Evolutionary conservation across 2,113 vertebrate species (phyloP).

Genomic region (Aegotheles bennettii): DNA sequence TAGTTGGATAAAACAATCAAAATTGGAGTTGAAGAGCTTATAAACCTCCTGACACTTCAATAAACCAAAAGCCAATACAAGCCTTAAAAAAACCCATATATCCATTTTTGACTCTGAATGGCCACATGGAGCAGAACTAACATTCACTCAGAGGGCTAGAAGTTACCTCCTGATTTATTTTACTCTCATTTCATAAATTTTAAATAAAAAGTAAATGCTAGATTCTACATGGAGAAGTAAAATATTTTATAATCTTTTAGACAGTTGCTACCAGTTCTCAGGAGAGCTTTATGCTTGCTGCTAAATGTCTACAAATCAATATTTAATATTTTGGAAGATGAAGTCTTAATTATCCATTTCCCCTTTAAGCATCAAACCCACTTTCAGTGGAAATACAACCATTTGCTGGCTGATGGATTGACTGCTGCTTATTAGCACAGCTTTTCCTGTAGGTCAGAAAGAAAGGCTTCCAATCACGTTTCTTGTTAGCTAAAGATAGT

Average conservation of each 20-base stretch:
- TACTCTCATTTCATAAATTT: constrained; percentile 65
- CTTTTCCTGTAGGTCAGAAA: constrained; percentile 52
- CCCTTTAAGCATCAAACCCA: constrained; percentile 60
- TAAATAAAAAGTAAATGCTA: constrained; percentile 67
- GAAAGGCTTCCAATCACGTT: not conserved
- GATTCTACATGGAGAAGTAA: constrained; percentile 69
- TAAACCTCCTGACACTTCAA: constrained; percentile 79
- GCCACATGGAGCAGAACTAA: constrained; percentile 22
- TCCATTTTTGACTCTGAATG: constrained; percentile 39
- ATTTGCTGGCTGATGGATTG: constrained; percentile 31
- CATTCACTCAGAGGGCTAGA: not conserved
- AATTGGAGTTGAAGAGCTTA: constrained; percentile 77
- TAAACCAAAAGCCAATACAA: constrained; percentile 74
- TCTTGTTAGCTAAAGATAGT: not conserved
- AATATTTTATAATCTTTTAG: constrained; percentile 72
- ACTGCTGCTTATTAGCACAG: constrained; percentile 60
- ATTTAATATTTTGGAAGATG: constrained; percentile 76
- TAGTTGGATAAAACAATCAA: constrained; percentile 80
- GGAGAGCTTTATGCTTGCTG: constrained; percentile 69
- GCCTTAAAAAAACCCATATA: constrained; percentile 25
- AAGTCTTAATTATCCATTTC: constrained; percentile 75
- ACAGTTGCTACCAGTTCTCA: constrained; percentile 68
- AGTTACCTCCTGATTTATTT: constrained; percentile 60
- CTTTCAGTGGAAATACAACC: constrained; percentile 58
- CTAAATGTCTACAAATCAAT: constrained; percentile 76